phyloP scores from a whole-genome alignment of 2,888 invertebrate genomes.

The Caradrina kadenii region DNA sequence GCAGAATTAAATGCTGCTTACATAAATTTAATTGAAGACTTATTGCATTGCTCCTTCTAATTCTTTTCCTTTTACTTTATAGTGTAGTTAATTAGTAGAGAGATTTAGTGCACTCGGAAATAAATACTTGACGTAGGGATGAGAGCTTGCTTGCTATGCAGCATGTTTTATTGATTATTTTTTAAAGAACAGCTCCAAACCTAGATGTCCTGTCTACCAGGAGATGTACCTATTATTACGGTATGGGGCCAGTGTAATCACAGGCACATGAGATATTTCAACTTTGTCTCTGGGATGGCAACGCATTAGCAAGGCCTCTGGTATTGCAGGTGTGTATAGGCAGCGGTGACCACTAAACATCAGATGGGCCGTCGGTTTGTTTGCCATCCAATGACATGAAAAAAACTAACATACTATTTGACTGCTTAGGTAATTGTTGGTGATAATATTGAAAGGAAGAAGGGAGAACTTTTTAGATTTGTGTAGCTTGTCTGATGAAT shows the following conservation, averaged over 20 bases:
- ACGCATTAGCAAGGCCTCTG: no score
- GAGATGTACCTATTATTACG: neutral
- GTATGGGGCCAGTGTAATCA: no score
- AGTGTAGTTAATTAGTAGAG: neutral
- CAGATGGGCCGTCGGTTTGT: no score
- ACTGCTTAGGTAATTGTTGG: neutral
- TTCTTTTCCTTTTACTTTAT: conserved; percentile 15
- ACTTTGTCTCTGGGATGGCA: no score
- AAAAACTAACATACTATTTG: neutral
- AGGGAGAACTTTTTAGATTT: no score
- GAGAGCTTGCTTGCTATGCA: neutral
- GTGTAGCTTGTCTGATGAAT: no score
- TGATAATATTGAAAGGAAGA: no score
- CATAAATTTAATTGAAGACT: conserved; percentile 6
- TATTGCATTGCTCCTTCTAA: neutral
- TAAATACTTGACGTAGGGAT: neutral
- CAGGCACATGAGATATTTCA: no score
- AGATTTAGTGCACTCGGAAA: neutral
- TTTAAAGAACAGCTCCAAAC: no score
- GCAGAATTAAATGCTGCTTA: neutral
- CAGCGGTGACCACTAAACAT: no score
- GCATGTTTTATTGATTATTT: neutral
- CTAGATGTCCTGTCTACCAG: neutral
- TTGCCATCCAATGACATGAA: no score
- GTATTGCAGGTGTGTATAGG: no score